Percentiles rank a stretch among this genome's conserved stretches.
Evolutionary conservation across 2,888 invertebrate species (phyloP).

Genomic region (Aethes cnicana): DNA sequence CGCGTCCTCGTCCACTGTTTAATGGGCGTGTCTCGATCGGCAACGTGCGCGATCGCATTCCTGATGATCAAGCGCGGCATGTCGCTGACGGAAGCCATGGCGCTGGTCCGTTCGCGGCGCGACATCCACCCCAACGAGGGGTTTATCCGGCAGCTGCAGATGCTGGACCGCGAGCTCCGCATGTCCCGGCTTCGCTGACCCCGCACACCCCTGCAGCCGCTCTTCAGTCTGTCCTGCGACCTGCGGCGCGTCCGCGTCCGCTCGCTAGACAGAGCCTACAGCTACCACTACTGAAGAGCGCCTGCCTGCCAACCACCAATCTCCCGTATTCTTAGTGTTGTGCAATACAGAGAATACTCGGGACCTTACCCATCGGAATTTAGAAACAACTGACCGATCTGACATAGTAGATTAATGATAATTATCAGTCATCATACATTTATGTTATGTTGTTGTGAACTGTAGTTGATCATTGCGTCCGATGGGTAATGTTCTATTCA

Average conservation of each 20-base stretch:
- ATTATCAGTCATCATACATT: too few species aligned
- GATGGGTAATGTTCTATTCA: too few species aligned
- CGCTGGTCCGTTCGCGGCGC: slow-evolving; percentile 85
- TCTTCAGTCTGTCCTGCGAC: slow-evolving; percentile 51
- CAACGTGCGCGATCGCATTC: slow-evolving; percentile 90
- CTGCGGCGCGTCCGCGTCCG: slow-evolving; percentile 48
- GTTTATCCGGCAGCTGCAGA: slow-evolving; percentile 89
- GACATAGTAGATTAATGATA: too few species aligned
- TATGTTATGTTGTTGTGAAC: too few species aligned
- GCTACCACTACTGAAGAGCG: slow-evolving; percentile 42
- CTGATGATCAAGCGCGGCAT: slow-evolving; percentile 90
- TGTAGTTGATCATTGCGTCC: too few species aligned
- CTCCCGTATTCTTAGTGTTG: too few species aligned
- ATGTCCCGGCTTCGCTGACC: slow-evolving; percentile 77
- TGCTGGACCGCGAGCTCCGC: slow-evolving; percentile 84
- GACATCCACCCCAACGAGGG: slow-evolving; percentile 91
- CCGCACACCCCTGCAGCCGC: slow-evolving; percentile 53
- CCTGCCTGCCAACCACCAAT: too few species aligned
- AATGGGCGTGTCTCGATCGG: slow-evolving; percentile 91
- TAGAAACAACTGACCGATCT: too few species aligned
- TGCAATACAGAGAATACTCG: too few species aligned
- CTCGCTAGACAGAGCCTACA: slow-evolving; percentile 62
- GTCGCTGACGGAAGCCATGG: slow-evolving; percentile 88
- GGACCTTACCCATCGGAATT: too few species aligned
- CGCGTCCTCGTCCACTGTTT: slow-evolving; percentile 91